These are phyloP conservation scores for Micrasema longulum DNA, from an alignment of 1,140 invertebrate species.

Conservation along the genomic window DNA sequence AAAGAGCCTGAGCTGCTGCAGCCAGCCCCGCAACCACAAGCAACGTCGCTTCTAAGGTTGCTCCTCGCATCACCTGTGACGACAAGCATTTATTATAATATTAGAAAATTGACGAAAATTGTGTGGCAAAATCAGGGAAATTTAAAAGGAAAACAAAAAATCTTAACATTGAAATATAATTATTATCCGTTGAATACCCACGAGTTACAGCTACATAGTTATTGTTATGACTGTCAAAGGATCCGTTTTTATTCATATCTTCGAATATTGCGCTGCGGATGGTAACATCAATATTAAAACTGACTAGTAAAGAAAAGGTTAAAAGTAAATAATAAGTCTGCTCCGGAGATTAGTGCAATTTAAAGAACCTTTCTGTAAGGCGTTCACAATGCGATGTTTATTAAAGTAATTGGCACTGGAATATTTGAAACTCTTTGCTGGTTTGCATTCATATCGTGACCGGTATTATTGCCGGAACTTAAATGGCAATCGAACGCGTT, in stretches of 20 bases:
- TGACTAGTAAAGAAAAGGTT: no score
- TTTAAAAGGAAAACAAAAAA: no score
- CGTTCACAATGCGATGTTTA: not conserved
- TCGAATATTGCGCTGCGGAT: no score
- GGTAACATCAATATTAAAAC: no score
- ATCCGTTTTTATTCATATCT: no score
- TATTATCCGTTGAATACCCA: slow-evolving; percentile 5
- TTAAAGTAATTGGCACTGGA: not conserved
- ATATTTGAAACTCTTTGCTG: slow-evolving; percentile 56
- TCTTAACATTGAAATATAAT: no score
- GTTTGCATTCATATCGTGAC: slow-evolving; percentile 24
- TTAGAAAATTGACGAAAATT: no score
- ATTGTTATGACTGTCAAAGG: slow-evolving; percentile 8
- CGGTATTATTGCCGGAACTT: slow-evolving; percentile 19
- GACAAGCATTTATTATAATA: no score
- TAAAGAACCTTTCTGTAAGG: not conserved
- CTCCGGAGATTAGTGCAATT: no score
- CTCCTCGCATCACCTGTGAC: slow-evolving; percentile 53
- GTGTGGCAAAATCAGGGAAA: no score
- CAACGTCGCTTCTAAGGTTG: slow-evolving; percentile 49
- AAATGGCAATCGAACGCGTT: slow-evolving; percentile 32
- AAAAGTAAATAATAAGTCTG: no score
- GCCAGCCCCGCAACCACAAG: slow-evolving; percentile 57
- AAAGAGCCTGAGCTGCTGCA: slow-evolving; percentile 60
- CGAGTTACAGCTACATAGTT: slow-evolving; percentile 22